Percentiles rank a stretch among this genome's conserved stretches.
phyloP scores from a whole-genome alignment of 2,113 vertebrate species.

The Mellivora capensis region DNA sequence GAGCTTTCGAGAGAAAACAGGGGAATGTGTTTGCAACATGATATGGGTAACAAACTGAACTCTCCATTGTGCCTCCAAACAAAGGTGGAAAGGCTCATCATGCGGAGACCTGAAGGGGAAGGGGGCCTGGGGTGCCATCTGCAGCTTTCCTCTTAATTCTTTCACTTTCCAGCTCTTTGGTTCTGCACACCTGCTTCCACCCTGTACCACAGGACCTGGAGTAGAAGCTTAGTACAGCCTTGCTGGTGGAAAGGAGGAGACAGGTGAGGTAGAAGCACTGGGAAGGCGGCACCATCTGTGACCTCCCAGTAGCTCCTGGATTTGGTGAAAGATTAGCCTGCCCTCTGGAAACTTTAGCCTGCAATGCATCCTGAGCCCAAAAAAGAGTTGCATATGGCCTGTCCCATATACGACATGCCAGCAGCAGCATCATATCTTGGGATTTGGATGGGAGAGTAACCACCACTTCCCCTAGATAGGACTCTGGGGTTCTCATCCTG shows the following conservation, averaged over 20 bases:
- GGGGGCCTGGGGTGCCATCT: background rate
- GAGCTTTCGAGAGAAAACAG: background rate
- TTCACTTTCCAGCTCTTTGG: background rate
- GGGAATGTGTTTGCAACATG: background rate
- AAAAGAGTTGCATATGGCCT: background rate
- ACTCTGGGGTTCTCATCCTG: background rate
- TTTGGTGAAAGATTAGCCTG: background rate
- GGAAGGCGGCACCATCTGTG: background rate
- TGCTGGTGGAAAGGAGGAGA: background rate
- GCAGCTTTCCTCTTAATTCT: fast-evolving
- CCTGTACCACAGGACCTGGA: fast-evolving
- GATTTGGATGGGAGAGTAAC: background rate
- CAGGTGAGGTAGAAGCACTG: background rate
- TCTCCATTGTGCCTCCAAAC: background rate
- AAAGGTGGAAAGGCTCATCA: background rate
- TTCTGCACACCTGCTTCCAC: background rate
- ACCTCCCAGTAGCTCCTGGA: background rate
- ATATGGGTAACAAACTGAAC: background rate
- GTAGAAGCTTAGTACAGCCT: fast-evolving
- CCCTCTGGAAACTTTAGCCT: background rate
- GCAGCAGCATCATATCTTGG: background rate
- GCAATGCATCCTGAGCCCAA: background rate
- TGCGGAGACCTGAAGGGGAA: background rate
- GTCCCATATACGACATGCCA: fast-evolving
- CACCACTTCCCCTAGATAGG: background rate